phyloP scores from a whole-genome alignment of 2,888 invertebrate species.

The Antheraea yamamai region DNA sequence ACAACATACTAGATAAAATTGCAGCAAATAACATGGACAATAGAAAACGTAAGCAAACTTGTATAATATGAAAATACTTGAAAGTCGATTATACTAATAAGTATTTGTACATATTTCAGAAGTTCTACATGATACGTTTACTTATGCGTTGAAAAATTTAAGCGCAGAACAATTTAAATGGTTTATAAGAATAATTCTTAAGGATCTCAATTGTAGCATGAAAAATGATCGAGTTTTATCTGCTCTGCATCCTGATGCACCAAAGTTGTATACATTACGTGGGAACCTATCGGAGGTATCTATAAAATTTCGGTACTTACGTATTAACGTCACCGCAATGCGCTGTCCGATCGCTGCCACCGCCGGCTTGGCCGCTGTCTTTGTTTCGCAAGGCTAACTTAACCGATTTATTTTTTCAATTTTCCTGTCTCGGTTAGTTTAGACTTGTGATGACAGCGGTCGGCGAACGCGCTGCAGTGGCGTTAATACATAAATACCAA shows the following conservation, averaged over 20 bases:
- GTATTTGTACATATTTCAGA: slow-evolving; percentile 40
- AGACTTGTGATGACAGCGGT: too few species aligned
- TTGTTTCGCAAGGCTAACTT: too few species aligned
- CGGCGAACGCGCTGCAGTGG: too few species aligned
- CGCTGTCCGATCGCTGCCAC: too few species aligned
- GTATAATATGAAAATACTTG: not conserved
- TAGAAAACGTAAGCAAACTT: slow-evolving; percentile 71
- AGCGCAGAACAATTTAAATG: slow-evolving; percentile 92
- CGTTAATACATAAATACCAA: too few species aligned
- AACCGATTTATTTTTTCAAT: too few species aligned
- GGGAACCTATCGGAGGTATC: slow-evolving; percentile 86
- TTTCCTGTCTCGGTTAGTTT: too few species aligned
- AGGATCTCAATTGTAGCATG: slow-evolving; percentile 90
- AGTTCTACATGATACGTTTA: slow-evolving; percentile 80
- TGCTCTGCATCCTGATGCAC: slow-evolving; percentile 91
- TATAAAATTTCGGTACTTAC: not conserved
- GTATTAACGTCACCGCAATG: too few species aligned
- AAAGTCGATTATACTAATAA: not conserved
- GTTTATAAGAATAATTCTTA: slow-evolving; percentile 93
- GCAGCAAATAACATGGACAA: slow-evolving; percentile 84
- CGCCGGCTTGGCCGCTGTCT: too few species aligned
- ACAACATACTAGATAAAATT: slow-evolving; percentile 88
- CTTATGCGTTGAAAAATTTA: slow-evolving; percentile 84
- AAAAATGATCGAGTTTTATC: slow-evolving; percentile 86
- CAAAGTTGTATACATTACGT: slow-evolving; percentile 87